A percentile compares a stretch with the other conserved stretches of the same genome.
Evolutionary conservation across 2,797 vertebrate genomes (phyloP).

Genomic region (Eospalax fontanierii): DNA sequence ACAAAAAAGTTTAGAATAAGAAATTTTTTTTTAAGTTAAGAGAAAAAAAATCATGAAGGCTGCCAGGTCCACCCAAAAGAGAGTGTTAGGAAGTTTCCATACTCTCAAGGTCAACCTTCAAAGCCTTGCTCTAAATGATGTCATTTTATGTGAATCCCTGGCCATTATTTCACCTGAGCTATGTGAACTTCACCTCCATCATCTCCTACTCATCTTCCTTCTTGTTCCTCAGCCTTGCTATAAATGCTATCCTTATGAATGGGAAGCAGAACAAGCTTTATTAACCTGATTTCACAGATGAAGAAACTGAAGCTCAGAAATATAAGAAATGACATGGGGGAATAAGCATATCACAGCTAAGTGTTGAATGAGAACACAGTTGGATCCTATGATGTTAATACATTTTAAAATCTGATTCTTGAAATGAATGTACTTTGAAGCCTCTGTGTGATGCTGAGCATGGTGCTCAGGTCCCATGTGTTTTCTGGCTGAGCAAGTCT

Average conservation of each 20-base stretch:
- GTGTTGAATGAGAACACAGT: neutral
- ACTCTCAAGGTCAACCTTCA: neutral
- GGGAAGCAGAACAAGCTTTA: neutral
- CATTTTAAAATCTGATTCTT: neutral
- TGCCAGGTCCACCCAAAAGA: neutral
- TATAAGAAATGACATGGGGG: neutral
- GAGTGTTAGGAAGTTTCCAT: slow-evolving; percentile 16
- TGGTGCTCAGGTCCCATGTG: neutral
- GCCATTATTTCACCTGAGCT: neutral
- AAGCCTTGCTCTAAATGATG: neutral
- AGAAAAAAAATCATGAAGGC: neutral
- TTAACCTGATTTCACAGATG: neutral
- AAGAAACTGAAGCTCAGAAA: slow-evolving; percentile 5
- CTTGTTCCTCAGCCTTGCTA: neutral
- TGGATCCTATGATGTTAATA: neutral
- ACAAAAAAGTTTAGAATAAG: neutral
- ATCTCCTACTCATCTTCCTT: neutral
- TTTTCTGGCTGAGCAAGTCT: neutral
- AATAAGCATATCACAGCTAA: slow-evolving; percentile 6
- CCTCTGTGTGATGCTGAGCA: neutral
- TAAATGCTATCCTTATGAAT: neutral
- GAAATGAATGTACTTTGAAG: neutral
- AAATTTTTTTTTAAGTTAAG: neutral
- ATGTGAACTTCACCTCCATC: neutral
- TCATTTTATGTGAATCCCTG: neutral